Base-by-base conservation (phyloP, 2,797 vertebrate genomes). In the Telmatherina bonti region DNA sequence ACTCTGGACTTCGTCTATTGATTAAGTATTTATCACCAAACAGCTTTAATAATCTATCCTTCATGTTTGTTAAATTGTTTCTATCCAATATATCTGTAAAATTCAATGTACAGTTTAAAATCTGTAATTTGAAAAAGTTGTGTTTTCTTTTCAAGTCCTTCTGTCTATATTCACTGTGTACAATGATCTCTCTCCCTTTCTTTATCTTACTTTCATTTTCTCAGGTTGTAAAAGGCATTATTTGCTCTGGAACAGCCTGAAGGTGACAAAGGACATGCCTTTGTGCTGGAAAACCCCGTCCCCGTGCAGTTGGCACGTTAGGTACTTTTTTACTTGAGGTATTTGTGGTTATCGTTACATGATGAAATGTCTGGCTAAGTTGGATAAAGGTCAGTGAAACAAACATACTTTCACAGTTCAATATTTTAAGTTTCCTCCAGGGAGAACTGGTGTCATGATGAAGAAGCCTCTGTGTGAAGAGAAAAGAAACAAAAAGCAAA, bases 401-500 rank as follows among this genome's bases (percentile, higher is more conserved):
- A 41, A 18, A 35, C 0, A 53, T 18, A 41, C 27, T 27, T 47
- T 29, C n/a, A 38, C 13, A 3, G 43, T 22, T 7, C 27, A 38
- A 57, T 33, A 26, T 31, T 7, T 22, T 0, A 7, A 0, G 3
- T 20, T 59, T 29, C 5, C 15, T 20, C 13, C 7, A 0, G 0
- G 1, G 11, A 43, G 31, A 29, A 4, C 11, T 56, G 31, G 22
- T 57, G 22, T 63, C n/a, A 4, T 27, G 9, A 35, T 57, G 13
- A 10, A 47, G 45, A 11, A 33, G 30, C 11, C 9, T 41, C n/a
- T 0, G 10, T 70, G 4, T 51, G 36, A 58, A 47, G 20, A 4
- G 13, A 29, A 18, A 59, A 22, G 3, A 33, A 0, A 53, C 16
- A 10, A 38, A 31, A 27, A 24, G 29, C 38, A 0, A 10, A 51